Evolutionary conservation across 2,888 invertebrate genomes (phyloP).

Genomic region (Lochmaea capreae): DNA sequence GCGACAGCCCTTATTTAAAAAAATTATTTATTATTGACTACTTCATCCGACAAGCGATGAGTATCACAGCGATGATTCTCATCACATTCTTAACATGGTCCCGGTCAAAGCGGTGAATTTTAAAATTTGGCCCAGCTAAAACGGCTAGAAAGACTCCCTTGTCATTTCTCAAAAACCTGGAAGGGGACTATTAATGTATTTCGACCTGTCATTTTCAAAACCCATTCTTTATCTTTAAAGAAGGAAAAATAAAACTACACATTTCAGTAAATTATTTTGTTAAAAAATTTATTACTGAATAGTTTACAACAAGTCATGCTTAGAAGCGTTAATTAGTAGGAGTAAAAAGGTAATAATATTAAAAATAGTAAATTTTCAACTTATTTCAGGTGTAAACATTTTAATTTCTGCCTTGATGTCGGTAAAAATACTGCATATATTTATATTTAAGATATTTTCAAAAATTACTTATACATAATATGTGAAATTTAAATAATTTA

Average conservation of each 20-base stretch:
- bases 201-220: too few species aligned
- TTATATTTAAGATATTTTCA: neutral
- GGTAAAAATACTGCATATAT: constrained; percentile 3
- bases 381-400: constrained; percentile 1
- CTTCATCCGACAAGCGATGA: too few species aligned
- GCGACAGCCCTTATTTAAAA: too few species aligned
- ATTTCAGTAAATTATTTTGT: neutral
- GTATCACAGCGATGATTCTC: too few species aligned
- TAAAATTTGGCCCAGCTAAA: too few species aligned
- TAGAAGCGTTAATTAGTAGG: constrained; percentile 24
- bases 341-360: constrained; percentile 23
- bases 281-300: constrained; percentile 18
- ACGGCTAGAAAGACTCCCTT: too few species aligned
- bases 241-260: neutral
- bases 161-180: too few species aligned
- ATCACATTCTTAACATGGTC: too few species aligned
- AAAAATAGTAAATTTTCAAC: constrained; percentile 20
- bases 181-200: too few species aligned
- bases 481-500: neutral
- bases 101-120: too few species aligned
- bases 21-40: too few species aligned
- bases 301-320: constrained; percentile 22
- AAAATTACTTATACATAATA: neutral
- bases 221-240: too few species aligned
- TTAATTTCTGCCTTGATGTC: constrained; percentile 9